Evolutionary conservation across 2,888 invertebrate genomes (phyloP).

Genomic region (Cantharis rufa): DNA sequence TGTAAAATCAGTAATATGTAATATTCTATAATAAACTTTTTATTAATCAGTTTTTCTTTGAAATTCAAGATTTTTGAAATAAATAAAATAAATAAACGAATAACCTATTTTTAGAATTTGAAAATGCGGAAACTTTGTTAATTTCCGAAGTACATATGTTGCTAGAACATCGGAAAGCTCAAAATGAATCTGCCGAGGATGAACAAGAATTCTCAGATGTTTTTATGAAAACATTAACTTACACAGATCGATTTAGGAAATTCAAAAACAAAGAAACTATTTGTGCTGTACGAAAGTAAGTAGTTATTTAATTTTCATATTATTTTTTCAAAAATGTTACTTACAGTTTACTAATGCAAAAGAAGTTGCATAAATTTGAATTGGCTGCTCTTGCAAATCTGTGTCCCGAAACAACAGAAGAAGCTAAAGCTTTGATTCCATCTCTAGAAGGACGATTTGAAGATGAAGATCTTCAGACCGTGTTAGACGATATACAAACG

Average conservation of each 20-base stretch:
- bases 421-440: slow-evolving; percentile 96
- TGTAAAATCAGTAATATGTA: not conserved
- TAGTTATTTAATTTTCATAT: slow-evolving; percentile 26
- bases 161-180: slow-evolving; percentile 93
- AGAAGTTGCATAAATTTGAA: slow-evolving; percentile 97
- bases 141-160: slow-evolving; percentile 97
- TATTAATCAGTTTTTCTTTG: not conserved
- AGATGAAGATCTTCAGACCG: slow-evolving; percentile 95
- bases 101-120: slow-evolving; percentile 77
- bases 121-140: slow-evolving; percentile 95
- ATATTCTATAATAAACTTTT: not conserved
- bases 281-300: slow-evolving; percentile 89
- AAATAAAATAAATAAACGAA: too few species aligned
- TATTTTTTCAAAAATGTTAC: not conserved
- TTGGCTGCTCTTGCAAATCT: slow-evolving; percentile 95
- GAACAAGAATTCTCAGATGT: slow-evolving; percentile 98
- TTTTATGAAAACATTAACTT: slow-evolving; percentile 96
- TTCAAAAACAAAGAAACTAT: slow-evolving; percentile 99
- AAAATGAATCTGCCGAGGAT: slow-evolving; percentile 97
- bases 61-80: not conserved
- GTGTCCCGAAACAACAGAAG: slow-evolving; percentile 98
- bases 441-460: slow-evolving; percentile 96
- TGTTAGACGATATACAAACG: slow-evolving; percentile 97
- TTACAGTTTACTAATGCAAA: slow-evolving; percentile 83
- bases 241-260: slow-evolving; percentile 94